Conservation (phyloP, 2,113 vertebrate species). For the Collichthys lucidus region DNA sequence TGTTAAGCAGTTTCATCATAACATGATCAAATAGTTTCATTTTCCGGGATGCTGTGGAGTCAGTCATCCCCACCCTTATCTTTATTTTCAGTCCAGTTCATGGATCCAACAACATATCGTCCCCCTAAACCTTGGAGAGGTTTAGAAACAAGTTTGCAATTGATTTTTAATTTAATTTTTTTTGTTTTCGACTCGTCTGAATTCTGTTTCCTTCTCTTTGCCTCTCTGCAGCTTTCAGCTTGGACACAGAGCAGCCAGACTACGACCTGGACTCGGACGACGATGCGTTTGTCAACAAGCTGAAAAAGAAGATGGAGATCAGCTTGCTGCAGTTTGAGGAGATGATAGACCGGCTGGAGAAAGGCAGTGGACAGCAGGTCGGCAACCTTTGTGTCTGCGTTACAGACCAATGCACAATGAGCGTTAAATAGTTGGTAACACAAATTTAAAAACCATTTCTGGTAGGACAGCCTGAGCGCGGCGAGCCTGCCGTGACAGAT, state of each 20-base stretch:
- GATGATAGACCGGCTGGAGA: slow-evolving; percentile 99
- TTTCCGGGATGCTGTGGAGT: background rate
- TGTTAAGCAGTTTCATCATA: background rate
- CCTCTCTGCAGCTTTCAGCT: slow-evolving; percentile 92
- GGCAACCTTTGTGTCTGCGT: rapidly evolving
- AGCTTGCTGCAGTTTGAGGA: slow-evolving; percentile 97
- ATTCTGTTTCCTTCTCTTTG: background rate
- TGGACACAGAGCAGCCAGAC: slow-evolving; percentile 98
- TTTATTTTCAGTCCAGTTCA: background rate
- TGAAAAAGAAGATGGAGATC: slow-evolving; percentile 98
- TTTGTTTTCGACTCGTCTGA: background rate
- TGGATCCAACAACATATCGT: background rate
- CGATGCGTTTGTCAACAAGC: slow-evolving; percentile 95
- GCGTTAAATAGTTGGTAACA: background rate
- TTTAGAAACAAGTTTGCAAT: background rate
- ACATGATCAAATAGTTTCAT: background rate
- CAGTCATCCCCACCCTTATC: background rate
- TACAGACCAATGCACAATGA: background rate
- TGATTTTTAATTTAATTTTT: no score
- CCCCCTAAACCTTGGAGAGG: no score
- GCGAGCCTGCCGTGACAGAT: background rate
- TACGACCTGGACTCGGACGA: slow-evolving; percentile 99
- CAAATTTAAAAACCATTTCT: background rate
- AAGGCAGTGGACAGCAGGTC: slow-evolving; percentile 99
- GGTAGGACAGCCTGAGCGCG: background rate